Conservation (phyloP, 2,113 vertebrate species). For the Acanthochromis polyacanthus region DNA sequence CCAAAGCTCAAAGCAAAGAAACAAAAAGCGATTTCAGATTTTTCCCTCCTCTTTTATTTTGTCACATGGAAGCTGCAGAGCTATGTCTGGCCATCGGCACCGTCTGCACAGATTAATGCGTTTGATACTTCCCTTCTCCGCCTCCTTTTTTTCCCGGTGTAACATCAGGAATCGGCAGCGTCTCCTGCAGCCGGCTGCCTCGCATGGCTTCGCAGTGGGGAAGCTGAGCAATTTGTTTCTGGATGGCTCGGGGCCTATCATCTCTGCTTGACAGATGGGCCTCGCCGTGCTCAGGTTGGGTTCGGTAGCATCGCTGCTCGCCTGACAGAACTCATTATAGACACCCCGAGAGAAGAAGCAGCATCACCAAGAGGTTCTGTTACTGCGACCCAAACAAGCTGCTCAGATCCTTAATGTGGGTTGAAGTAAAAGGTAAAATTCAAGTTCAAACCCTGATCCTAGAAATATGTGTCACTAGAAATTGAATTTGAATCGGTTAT, state of each 20-base stretch:
- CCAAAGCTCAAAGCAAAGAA: constrained; percentile 31
- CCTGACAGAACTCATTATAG: constrained; percentile 83
- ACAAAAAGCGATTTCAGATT: background rate
- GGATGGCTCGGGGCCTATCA: constrained; percentile 77
- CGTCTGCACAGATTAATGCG: constrained; percentile 70
- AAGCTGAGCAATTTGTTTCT: constrained; percentile 81
- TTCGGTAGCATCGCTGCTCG: constrained; percentile 54
- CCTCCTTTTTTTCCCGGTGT: constrained; percentile 36
- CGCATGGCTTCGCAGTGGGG: constrained; percentile 61
- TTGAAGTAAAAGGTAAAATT: constrained; percentile 17
- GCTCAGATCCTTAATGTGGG: constrained; percentile 2
- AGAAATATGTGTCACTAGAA: too few relatives aligned
- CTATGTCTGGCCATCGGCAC: constrained; percentile 49
- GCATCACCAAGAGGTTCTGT: constrained; percentile 54
- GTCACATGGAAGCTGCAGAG: constrained; percentile 34
- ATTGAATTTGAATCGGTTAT: too few relatives aligned
- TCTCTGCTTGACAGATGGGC: constrained; percentile 81
- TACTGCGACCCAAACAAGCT: constrained; percentile 18
- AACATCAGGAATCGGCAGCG: constrained; percentile 53
- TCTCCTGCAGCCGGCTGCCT: constrained; percentile 54
- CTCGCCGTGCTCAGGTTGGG: constrained; percentile 72
- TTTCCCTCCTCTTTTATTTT: background rate
- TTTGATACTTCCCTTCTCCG: constrained; percentile 54
- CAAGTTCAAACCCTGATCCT: too few relatives aligned
- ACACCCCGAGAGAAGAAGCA: constrained; percentile 58